These are phyloP conservation scores for Empidonax traillii DNA, from an alignment of 2,113 vertebrate genomes.

Conservation along the genomic window DNA sequence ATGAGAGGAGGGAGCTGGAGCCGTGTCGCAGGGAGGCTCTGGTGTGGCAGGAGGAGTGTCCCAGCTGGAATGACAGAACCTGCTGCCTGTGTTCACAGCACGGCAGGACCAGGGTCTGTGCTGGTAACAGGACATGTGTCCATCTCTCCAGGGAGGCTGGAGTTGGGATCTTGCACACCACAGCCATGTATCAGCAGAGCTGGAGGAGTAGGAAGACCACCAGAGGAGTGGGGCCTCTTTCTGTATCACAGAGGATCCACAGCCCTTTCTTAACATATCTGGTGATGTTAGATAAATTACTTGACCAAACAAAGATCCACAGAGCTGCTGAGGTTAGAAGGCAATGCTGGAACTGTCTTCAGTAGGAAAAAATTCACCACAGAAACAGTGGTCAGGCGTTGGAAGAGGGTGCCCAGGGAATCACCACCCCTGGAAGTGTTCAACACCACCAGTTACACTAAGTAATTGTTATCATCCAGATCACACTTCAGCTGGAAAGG, in stretches of 20 bases:
- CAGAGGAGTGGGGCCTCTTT: neutral
- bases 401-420: neutral
- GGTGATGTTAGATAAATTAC: neutral
- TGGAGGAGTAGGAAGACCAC: neutral
- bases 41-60: neutral
- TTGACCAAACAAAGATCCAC: neutral
- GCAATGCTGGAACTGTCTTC: neutral
- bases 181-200: neutral
- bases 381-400: neutral
- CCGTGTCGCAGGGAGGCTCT: neutral
- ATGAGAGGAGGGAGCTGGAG: neutral
- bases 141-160: neutral
- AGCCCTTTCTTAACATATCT: neutral
- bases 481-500: no score
- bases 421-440: neutral
- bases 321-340: neutral
- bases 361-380: neutral
- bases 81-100: neutral
- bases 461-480: no score
- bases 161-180: neutral
- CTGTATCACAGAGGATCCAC: neutral
- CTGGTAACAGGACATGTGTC: fast-evolving
- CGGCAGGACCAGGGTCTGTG: neutral
- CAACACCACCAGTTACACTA: neutral
- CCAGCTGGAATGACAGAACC: fast-evolving